Evolutionary conservation across 1,140 invertebrate species (phyloP), one percentile per base, ranked within the genome.

Genomic region (Matsumurasca onukii): DNA sequence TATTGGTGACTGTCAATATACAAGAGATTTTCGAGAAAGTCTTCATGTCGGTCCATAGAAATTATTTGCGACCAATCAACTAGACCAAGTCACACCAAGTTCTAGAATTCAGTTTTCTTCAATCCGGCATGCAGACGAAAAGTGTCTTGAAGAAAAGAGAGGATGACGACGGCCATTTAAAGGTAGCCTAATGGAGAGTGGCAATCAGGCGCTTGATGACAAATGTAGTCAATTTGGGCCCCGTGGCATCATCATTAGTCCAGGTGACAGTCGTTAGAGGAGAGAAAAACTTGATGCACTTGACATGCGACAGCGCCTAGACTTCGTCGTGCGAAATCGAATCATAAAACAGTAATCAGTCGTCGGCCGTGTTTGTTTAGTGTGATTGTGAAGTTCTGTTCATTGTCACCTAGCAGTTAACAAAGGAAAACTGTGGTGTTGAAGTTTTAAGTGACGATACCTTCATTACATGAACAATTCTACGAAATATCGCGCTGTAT

Each of bases 281-380:
- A 13, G 15, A 59, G 24, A 59, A 59, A 59, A 59, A 59, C 55
- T 59, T 59, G 55, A 59, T 59, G 55, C 55, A 59, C 55, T 59
- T 27, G 55, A 39, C 34, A 59, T 59, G 55, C 55, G 55, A 59
- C 55, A 59, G n/a, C n/a, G n/a, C n/a, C n/a, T n/a, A n/a, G n/a
- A n/a, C n/a, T n/a, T 59, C 55, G 30, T 59, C 55, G 25, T 27
- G 24, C 22, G 55, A 59, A 59, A 27, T 59, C 25, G 30, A 59
- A 59, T 59, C 55, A 59, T 59, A 59, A 59, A 59, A 24, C 24
- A 59, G 55, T 27, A 59, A 59, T 59, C 55, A 27, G n/a, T 27
- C 55, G 25, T 59, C 24, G 30, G 25, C 30, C 25, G 55, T 13
- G 55, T 25, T 27, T 29, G 55, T 59, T 59, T 59, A 27, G 30